Base-by-base conservation (phyloP, 64 coral and sea anemone genomes). In the Astreopora myriophthalma region DNA sequence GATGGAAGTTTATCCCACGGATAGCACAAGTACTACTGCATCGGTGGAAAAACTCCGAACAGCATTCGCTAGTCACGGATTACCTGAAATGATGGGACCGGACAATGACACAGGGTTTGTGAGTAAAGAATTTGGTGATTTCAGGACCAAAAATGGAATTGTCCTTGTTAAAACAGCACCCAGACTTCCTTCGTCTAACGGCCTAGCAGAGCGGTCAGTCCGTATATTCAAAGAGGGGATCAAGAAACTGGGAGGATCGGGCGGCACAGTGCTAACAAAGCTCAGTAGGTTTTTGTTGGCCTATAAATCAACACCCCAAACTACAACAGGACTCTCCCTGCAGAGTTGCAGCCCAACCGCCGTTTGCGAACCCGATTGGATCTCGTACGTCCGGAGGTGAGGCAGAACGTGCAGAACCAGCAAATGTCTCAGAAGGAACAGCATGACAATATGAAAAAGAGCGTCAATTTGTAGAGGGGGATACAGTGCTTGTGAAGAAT, bases 91-190 rank as follows among this genome's bases (percentile, higher is more conserved):
- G 87, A 26, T 78, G 8, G 87, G 77, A 7, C 80, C 74, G 8
- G 88, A 90, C 33, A 90, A 90, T 90, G 75, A 74, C 36, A 35
- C 87, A 22, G 73, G 46, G 17, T 89, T 78, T 64, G 23, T 28
- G 12, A 89, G 52, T 36, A 19, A 63, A 77, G 74, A 78, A 65
- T 78, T 74, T 46, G 40, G 49, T 52, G 22, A 52, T 26, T 88
- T 74, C 71, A 76, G 36, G 29, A 55, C 55, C 48, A 89, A 89
- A 22, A 89, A 89, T 36, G 86, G 86, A 62, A 89, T 89, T 57
- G 2, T 34, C 19, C 86, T 76, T 20, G 29, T 89, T 8, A 89
- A 28, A 35, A 75, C 86, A 19, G 27, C 3, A 8, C 73, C 73
- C 23, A 38, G 48, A 23, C 36, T 17, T 28, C 75, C 75, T 12